Evolutionary conservation across 1,140 invertebrate species (phyloP).

Genomic region (Brachionus rotundiformis): DNA sequence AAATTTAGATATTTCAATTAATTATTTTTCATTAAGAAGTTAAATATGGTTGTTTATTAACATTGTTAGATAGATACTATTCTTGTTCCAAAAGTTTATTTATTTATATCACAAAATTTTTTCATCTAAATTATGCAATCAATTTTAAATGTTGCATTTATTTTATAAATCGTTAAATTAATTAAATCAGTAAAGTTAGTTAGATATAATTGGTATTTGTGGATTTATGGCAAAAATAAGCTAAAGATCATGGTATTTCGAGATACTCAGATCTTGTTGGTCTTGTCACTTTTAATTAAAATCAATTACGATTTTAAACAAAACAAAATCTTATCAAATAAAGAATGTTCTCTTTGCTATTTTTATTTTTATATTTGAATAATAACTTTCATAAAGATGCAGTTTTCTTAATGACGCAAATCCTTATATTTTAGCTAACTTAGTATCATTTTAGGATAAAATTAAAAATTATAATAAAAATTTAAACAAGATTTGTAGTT

Average conservation of each 20-base stretch:
- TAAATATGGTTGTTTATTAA: background rate
- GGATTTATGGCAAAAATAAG: background rate
- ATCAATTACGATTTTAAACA: slow-evolving; percentile 4
- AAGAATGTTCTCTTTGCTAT: background rate
- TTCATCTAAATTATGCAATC: background rate
- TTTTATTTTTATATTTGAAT: background rate
- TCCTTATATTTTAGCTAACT: background rate
- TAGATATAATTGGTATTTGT: background rate
- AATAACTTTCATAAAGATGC: background rate
- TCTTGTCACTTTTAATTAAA: slow-evolving; percentile 12
- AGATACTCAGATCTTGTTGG: slow-evolving; percentile 15
- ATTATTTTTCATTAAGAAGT: background rate
- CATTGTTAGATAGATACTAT: background rate
- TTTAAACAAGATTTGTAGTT: background rate
- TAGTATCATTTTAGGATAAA: background rate
- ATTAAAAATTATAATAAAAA: background rate
- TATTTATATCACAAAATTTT: slow-evolving; percentile 4
- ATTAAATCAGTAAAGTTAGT: background rate
- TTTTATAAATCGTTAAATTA: background rate
- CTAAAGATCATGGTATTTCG: slow-evolving; percentile 36
- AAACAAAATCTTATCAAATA: background rate
- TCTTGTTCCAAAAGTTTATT: background rate
- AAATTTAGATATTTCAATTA: background rate
- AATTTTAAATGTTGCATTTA: background rate
- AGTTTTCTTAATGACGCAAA: background rate